phyloP scores from a whole-genome alignment of 92 coral and sea anemone genomes.

The Phymanthus crucifer region DNA sequence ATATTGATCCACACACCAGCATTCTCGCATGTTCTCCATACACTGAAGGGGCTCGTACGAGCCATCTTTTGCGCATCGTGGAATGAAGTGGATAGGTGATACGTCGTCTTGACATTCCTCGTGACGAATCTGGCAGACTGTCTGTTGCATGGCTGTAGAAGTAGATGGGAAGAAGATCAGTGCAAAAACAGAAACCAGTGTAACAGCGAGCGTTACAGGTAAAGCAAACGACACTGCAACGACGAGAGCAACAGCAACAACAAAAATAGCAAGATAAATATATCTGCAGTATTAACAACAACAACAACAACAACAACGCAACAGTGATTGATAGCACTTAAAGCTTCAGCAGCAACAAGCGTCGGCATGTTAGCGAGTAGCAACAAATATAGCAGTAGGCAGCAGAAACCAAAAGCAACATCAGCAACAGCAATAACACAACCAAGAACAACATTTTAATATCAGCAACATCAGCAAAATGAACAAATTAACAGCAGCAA shows the following conservation, averaged over 20 bases:
- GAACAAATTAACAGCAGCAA: too few relatives aligned
- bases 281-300: not conserved
- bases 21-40: constrained; percentile 55
- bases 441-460: too few relatives aligned
- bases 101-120: constrained; percentile 56
- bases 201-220: not conserved
- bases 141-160: constrained; percentile 19
- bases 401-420: too few relatives aligned
- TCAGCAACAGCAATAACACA: too few relatives aligned
- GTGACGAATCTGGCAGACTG: constrained; percentile 54
- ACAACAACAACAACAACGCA: not conserved
- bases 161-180: not conserved
- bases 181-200: not conserved
- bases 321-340: not conserved
- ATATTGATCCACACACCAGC: constrained; percentile 84
- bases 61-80: constrained; percentile 63
- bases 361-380: too few relatives aligned
- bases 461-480: too few relatives aligned
- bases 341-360: not conserved
- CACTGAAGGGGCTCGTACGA: constrained; percentile 68
- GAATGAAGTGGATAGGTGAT: constrained; percentile 43
- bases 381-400: too few relatives aligned
- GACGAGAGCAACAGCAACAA: not conserved
- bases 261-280: not conserved
- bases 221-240: not conserved